These are phyloP conservation scores for Misgurnus mizolepis DNA, from an alignment of 2,113 vertebrate genomes.

Conservation along the genomic window DNA sequence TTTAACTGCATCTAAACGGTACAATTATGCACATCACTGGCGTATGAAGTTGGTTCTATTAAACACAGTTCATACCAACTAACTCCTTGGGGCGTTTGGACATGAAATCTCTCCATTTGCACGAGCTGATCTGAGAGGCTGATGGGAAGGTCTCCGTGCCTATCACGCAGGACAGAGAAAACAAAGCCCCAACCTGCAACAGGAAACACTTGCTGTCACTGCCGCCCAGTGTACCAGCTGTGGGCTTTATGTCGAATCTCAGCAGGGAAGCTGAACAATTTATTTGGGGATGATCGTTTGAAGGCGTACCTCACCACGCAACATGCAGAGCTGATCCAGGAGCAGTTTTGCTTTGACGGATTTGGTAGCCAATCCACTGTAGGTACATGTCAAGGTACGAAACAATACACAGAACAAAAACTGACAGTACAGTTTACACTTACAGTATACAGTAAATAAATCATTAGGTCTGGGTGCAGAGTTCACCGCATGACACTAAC, in stretches of 20 bases:
- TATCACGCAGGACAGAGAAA: conserved; percentile 84
- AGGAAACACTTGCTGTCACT: conserved; percentile 8
- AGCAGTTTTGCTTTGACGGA: conserved; percentile 75
- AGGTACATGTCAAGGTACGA: conserved; percentile 71
- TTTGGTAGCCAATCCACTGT: conserved; percentile 75
- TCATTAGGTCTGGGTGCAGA: not conserved
- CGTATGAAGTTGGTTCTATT: not conserved
- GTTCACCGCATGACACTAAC: not conserved
- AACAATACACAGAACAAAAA: conserved; percentile 11
- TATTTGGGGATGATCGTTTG: not conserved
- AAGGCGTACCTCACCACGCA: conserved; percentile 81
- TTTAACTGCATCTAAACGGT: not conserved
- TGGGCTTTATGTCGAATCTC: not conserved
- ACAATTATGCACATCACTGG: conserved; percentile 7
- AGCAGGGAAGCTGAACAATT: not conserved
- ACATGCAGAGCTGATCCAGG: conserved; percentile 83
- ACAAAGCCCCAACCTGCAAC: conserved; percentile 87
- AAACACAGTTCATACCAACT: conserved; percentile 67
- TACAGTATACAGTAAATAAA: conserved; percentile 21
- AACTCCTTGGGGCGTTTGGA: conserved; percentile 81
- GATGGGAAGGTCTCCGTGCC: conserved; percentile 76
- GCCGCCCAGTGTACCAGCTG: not conserved
- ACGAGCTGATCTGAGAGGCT: conserved; percentile 82
- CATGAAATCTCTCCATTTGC: conserved; percentile 91
- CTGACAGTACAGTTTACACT: not conserved